phyloP scores from a whole-genome alignment of 1,140 invertebrate genomes.

The Belonocnema kinseyi region DNA sequence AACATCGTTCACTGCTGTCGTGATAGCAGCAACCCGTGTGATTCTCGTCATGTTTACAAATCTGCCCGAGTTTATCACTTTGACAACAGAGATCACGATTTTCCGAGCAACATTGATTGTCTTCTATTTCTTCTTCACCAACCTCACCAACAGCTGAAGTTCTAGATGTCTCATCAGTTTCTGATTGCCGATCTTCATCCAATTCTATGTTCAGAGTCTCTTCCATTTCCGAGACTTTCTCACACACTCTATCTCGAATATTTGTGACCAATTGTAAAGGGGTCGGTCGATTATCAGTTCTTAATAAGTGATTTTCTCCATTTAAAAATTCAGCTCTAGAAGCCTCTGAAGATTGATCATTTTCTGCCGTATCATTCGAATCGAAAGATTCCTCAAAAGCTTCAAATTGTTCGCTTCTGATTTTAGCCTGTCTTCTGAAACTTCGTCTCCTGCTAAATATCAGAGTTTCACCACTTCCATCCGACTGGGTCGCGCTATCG shows the following conservation, averaged over 20 bases:
- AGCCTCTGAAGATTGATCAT: background rate
- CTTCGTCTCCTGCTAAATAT: constrained; percentile 49
- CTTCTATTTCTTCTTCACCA: background rate
- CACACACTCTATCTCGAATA: constrained; percentile 13
- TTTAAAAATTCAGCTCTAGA: background rate
- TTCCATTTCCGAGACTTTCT: constrained; percentile 21
- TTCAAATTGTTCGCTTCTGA: constrained; percentile 50
- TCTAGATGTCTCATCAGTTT: background rate
- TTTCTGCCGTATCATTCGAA: background rate
- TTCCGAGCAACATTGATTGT: constrained; percentile 31
- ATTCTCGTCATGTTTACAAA: constrained; percentile 40
- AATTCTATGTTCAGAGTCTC: constrained; percentile 12
- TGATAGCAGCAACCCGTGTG: constrained; percentile 46
- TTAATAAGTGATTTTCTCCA: background rate
- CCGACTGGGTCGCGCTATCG: constrained; percentile 48
- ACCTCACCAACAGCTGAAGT: background rate
- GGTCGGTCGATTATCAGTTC: background rate
- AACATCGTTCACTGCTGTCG: constrained; percentile 52
- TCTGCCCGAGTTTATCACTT: constrained; percentile 31
- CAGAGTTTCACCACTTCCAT: background rate
- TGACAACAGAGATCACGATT: constrained; percentile 39
- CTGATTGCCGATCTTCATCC: background rate
- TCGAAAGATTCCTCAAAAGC: constrained; percentile 40
- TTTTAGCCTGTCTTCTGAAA: constrained; percentile 61
- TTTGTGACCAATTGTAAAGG: constrained; percentile 17